These are phyloP conservation scores for Chrysodeixis includens DNA, from an alignment of 2,888 invertebrate species.

Conservation along the genomic window DNA sequence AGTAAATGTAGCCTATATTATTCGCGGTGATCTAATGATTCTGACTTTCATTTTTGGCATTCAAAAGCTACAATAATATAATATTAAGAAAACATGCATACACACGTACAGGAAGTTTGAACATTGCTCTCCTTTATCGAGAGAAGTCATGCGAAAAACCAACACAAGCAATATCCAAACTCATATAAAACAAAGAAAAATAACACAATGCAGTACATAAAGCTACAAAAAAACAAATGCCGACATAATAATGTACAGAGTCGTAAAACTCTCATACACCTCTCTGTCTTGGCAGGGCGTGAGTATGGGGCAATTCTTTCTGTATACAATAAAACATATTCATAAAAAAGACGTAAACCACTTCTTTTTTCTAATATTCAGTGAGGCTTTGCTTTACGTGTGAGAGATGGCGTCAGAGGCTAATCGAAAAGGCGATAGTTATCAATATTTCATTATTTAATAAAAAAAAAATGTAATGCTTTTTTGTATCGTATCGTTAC, in stretches of 20 bases:
- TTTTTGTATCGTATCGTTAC: too few species aligned
- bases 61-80: too few species aligned
- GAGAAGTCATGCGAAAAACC: too few species aligned
- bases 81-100: too few species aligned
- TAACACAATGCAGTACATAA: neutral
- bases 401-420: slow-evolving; percentile 5
- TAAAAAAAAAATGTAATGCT: too few species aligned
- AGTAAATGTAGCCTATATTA: too few species aligned
- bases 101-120: too few species aligned
- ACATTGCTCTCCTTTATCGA: too few species aligned
- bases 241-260: slow-evolving; percentile 31
- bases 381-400: slow-evolving; percentile 25
- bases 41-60: too few species aligned
- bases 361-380: slow-evolving; percentile 48
- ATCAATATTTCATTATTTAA: too few species aligned
- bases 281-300: slow-evolving; percentile 23
- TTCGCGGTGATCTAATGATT: too few species aligned
- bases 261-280: slow-evolving; percentile 18
- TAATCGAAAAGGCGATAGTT: too few species aligned
- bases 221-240: slow-evolving; percentile 22
- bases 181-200: neutral
- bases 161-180: neutral
- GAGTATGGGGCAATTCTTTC: slow-evolving; percentile 50
- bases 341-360: slow-evolving; percentile 49
- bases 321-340: slow-evolving; percentile 42